Base-by-base conservation (phyloP, 2,113 vertebrate genomes). In the Herpailurus yagouaroundi region DNA sequence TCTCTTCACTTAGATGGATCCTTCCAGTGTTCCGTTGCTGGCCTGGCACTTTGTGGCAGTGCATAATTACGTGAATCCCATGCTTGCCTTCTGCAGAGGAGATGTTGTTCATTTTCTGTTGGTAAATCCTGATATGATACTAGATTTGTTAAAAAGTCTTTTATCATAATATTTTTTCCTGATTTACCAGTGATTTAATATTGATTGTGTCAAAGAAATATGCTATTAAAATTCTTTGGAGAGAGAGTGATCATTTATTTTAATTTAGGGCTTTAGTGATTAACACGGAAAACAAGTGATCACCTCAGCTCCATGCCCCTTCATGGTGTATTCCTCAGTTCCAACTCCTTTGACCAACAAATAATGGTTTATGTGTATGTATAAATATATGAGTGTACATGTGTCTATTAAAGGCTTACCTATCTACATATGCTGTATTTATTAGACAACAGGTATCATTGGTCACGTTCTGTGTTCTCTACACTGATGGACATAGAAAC, bases 11-110 rank as follows among this genome's bases (percentile, higher is more conserved):
- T 76, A 99, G 99, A 99, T 99, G 64, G 99, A 99, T 93, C 99
- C 99, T 36, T 99, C 99, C 10, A 99, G 99, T 21, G 99, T 99
- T 31, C 99, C 99, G 1, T 98, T 99, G 98, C 98, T 99, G 96
- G 99, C 99, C 0, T 99, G 99, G 99, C 99, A 99, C 98, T 99
- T 99, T 80, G 99, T 99, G 96, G 99, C 99, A 3, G 99, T 99
- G 31, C 99, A 99, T 98, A 99, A 98, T 98, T 99, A 97, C 0
- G 99, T 99, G 96, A 99, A 99, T 95, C 99, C 99, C 9, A 98
- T 99, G 98, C 99, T 99, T 88, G 99, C 99, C 0, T 99, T 99
- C 96, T 99, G 99, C 92, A 99, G 99, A 99, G 99, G 99, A 96
- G 99, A 99, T 3, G 99, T 99, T 0, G 99, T 99, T 93, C 99